These are phyloP conservation scores for Drepanosiphum platanoidis DNA, from an alignment of 2,888 invertebrate species.

Conservation along the genomic window DNA sequence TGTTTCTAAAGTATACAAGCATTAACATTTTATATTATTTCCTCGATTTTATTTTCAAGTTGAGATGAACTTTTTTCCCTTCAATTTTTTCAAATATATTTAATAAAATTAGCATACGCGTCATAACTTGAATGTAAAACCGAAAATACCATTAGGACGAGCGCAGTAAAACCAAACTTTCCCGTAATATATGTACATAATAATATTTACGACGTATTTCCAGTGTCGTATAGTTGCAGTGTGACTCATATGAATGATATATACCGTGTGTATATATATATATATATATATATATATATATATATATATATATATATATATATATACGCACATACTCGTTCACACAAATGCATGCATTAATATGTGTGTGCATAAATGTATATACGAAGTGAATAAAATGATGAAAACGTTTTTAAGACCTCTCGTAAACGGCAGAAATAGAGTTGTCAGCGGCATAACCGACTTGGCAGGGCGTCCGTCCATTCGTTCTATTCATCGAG, in stretches of 20 bases:
- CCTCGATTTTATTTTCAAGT: background rate
- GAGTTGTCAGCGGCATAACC: background rate
- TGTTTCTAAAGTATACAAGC: background rate
- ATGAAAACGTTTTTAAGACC: constrained; percentile 24
- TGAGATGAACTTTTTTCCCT: background rate
- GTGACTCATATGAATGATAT: constrained; percentile 16
- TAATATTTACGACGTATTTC: constrained; percentile 45
- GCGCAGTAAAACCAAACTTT: constrained; percentile 27
- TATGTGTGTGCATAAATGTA: background rate
- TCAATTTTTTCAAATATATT: background rate
- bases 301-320: background rate
- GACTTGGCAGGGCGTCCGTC: background rate
- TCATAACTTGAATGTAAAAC: constrained; percentile 2
- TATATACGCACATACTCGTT: background rate
- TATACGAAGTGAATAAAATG: constrained; percentile 10
- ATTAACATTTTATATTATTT: background rate
- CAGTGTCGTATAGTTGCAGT: constrained; percentile 1
- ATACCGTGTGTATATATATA: too few species aligned
- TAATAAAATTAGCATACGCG: background rate
- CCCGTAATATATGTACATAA: constrained; percentile 38
- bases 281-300: too few species aligned
- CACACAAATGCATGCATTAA: background rate
- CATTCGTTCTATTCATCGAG: constrained; percentile 30
- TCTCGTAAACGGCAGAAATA: constrained; percentile 20
- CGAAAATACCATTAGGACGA: background rate